Conservation (phyloP, 2,113 vertebrate genomes). For the Donacobius atricapilla region DNA sequence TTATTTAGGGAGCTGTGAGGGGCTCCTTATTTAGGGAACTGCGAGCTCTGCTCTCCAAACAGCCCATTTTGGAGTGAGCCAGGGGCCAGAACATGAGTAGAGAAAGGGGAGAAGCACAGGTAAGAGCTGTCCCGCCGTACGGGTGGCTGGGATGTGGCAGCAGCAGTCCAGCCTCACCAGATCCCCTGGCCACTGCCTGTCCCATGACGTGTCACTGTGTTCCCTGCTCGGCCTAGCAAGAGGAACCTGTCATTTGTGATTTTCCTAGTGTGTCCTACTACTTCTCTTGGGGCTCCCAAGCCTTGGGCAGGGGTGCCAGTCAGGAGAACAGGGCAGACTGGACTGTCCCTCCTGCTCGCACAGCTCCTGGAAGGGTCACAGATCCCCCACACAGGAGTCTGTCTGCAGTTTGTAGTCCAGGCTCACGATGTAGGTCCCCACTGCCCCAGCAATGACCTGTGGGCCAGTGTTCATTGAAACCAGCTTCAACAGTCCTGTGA, state of each 20-base stretch:
- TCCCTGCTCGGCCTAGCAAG: neutral
- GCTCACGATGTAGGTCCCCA: rapidly evolving
- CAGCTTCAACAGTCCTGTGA: neutral
- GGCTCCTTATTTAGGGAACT: neutral
- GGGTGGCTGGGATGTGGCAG: neutral
- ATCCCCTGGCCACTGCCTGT: neutral
- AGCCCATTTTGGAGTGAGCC: neutral
- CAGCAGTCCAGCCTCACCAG: neutral
- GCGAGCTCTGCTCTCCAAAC: neutral
- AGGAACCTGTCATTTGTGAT: neutral
- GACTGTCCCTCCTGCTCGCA: neutral
- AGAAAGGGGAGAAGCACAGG: neutral
- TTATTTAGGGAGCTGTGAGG: neutral
- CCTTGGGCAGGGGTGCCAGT: neutral
- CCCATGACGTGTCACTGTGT: rapidly evolving
- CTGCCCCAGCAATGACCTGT: neutral
- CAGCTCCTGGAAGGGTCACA: neutral
- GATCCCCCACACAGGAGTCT: neutral
- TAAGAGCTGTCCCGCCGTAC: neutral
- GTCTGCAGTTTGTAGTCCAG: neutral
- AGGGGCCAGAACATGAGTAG: neutral
- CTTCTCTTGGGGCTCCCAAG: neutral
- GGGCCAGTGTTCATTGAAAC: neutral
- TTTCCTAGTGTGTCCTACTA: neutral
- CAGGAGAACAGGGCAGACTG: neutral